These are phyloP conservation scores for Microcaecilia unicolor DNA, from an alignment of 2,797 vertebrate genomes.

Conservation along the genomic window DNA sequence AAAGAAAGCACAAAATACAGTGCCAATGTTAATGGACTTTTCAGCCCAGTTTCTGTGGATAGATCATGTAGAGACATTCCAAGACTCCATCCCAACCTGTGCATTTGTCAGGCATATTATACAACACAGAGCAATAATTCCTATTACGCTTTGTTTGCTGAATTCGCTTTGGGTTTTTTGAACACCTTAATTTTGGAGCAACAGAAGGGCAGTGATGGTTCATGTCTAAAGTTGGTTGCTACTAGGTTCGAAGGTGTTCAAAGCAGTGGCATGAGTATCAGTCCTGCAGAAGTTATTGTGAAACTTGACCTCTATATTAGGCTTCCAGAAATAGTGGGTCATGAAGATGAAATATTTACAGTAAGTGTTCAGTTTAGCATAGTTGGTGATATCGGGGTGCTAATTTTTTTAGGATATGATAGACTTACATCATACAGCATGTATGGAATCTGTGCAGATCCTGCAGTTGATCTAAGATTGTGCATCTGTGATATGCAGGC, in stretches of 20 bases:
- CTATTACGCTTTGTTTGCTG: slow-evolving; percentile 13
- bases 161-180: slow-evolving; percentile 13
- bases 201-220: neutral
- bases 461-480: slow-evolving; percentile 2
- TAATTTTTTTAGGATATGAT: slow-evolving; percentile 11
- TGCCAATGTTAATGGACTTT: slow-evolving; percentile 5
- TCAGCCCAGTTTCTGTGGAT: slow-evolving; percentile 4
- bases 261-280: neutral
- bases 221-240: slow-evolving; percentile 2
- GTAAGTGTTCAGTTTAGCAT: slow-evolving; percentile 5
- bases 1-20: neutral
- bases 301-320: slow-evolving; percentile 6
- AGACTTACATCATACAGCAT: slow-evolving; percentile 12
- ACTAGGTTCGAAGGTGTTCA: slow-evolving; percentile 8
- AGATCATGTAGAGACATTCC: slow-evolving; percentile 13
- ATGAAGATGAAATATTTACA: slow-evolving; percentile 1
- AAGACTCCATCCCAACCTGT: slow-evolving; percentile 13
- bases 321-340: neutral
- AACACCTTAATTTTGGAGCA: slow-evolving; percentile 4
- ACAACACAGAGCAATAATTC: neutral
- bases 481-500: slow-evolving; percentile 12
- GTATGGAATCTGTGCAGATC: slow-evolving; percentile 7
- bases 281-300: neutral
- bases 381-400: neutral
- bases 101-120: slow-evolving; percentile 15